Base-by-base conservation (phyloP, 2,888 invertebrate genomes). In the Euspilapteryx auroguttella region DNA sequence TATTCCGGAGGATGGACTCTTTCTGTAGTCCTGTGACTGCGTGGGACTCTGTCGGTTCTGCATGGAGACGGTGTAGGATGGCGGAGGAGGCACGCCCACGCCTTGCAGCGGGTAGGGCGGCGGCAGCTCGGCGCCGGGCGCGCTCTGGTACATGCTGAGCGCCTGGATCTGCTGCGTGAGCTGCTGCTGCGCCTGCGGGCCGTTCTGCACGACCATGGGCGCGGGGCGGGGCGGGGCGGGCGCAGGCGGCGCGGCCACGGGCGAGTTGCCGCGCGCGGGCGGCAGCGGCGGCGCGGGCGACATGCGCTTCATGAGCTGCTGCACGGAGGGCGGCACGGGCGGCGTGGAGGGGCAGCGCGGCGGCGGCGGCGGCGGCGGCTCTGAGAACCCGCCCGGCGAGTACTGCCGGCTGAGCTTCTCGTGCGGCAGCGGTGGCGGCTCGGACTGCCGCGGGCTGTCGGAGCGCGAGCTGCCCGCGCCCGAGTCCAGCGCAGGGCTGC, bases 401-500 rank as follows among this genome's bases (percentile, higher is more conserved):
- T 87, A 87, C 47, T 86, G 85, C 28, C 87, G 76, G 39, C 80
- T 81, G 22, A 87, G 71, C 37, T 73, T 73, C 40, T 73, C 75
- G 42, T 86, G 86, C 25, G 84, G 81, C 47, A 87, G 80, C 14
- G 64, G 62, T 23, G 65, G 64, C 26, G 57, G 61, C 38, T 84
- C 84, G 8, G 81, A 63, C 39, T 86, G 79, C 38, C 92, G 83
- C 10, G 92, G 93, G 55, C 91, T 92, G 53, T 94, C 94, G 4
- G 94, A 94, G 30, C 93, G 80, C 24, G 91, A 91, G 50, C 90
- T 90, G 27, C 91, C 91, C 9, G 91, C 91, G 11, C 91, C 92
- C 30, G 89, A 90, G 52, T 92, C 92, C 34, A 92, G 69, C 12
- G 91, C 91, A 6, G 94, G 93, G 54, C 92, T 92, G 28, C 89